These are phyloP conservation scores for Centropus bengalensis DNA, from an alignment of 2,113 vertebrate species.

Conservation along the genomic window DNA sequence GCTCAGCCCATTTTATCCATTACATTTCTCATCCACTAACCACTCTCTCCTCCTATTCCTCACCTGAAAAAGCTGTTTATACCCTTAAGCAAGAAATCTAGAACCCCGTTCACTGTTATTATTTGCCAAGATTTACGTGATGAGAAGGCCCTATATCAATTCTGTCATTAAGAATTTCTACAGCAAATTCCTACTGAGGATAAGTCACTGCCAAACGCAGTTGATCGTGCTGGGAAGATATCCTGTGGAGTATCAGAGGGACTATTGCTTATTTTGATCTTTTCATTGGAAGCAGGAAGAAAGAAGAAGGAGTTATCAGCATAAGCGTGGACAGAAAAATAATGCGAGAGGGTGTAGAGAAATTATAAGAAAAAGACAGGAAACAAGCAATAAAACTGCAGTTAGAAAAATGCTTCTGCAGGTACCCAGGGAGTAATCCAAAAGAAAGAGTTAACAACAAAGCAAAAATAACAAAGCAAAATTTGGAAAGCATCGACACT, in stretches of 20 bases:
- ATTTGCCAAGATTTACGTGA: neutral
- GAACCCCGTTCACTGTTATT: neutral
- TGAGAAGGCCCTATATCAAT: neutral
- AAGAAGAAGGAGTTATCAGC: neutral
- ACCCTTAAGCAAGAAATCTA: neutral
- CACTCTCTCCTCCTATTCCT: neutral
- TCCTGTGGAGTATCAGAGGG: neutral
- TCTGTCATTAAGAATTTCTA: neutral
- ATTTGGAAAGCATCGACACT: neutral
- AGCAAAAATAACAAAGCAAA: neutral
- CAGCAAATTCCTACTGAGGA: neutral
- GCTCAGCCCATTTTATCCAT: neutral
- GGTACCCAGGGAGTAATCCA: neutral
- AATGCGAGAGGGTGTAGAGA: neutral
- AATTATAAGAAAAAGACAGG: neutral
- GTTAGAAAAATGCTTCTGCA: neutral
- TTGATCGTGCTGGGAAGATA: neutral
- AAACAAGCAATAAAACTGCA: neutral
- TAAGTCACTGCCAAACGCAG: neutral
- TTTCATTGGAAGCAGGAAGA: neutral
- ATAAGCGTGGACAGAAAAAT: neutral
- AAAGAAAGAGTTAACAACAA: constrained; percentile 14
- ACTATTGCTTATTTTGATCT: neutral
- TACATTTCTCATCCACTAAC: neutral
- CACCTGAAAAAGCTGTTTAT: neutral